Base-by-base conservation (phyloP, 2,113 vertebrate species). In the Tricholaema leucomelas region DNA sequence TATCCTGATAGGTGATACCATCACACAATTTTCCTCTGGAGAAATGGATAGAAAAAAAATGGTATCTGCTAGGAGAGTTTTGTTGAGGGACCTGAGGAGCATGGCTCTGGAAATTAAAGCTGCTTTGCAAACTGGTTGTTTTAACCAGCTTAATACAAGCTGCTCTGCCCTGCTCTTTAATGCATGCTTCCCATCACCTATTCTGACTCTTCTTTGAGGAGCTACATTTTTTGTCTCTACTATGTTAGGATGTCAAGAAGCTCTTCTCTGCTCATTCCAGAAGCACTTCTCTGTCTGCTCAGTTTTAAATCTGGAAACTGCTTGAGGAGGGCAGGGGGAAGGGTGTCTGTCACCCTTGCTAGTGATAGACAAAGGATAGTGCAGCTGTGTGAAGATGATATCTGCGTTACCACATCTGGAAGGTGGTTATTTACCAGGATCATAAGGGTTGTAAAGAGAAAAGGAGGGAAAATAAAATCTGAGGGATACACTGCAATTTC, bases 321-420 rank as follows among this genome's bases (percentile, higher is more conserved):
- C 16, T 28, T 65, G 38, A 7, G 3, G 18, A 24, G 23, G 21
- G 5, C 25, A 2, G 2, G 8, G 35, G 48, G 1, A 3, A 2
- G n/a, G 4, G 8, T 71, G 27, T 35, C 42, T 44, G 17, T 44
- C 42, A 44, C 13, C 5, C 30, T 20, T 88, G 17, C 54, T 67
- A 31, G 20, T 60, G 38, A 44, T 9, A 75, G 42, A 35, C 28
- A 85, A 85, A 87, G 19, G 27, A 55, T 11, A 75, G 21, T 12
- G 7, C 19, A 81, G 19, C 11, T 63, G 25, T 76, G 9, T 65
- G 40, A 91, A 63, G 50, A 33, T 56, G 8, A 52, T 79, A 88
- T 24, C 18, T 0, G 0, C n/a, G 13, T 38, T 76, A n/a, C 27
- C 10, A 44, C 48, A 75, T 88, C 52, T 81, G 61, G 48, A 88